Percentiles rank a stretch among this genome's conserved stretches.
Conservation (phyloP, 2,888 invertebrate genomes). For the Parnassius glacialis region DNA sequence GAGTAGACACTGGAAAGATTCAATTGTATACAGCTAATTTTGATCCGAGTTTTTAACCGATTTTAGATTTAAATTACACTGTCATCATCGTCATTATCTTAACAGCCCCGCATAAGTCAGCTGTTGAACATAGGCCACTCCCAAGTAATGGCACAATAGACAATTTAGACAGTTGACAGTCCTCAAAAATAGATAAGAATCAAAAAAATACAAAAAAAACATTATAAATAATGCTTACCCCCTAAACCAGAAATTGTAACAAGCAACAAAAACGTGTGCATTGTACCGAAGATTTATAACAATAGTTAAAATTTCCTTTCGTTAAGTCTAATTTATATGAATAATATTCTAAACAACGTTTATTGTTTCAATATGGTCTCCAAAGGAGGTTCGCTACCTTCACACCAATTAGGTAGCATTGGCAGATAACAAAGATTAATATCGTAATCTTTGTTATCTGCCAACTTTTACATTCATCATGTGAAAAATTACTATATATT, state of each 20-base stretch:
- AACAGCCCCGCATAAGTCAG: too few relatives aligned
- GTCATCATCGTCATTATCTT: too few relatives aligned
- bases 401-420: conserved; percentile 16
- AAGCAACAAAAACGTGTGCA: conserved; percentile 7
- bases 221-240: conserved; percentile 10
- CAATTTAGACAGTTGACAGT: too few relatives aligned
- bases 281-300: background rate
- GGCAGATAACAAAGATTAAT: conserved; percentile 8
- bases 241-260: conserved; percentile 2
- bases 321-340: conserved; percentile 13
- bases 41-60: too few relatives aligned
- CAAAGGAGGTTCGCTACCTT: conserved; percentile 7
- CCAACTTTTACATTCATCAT: too few relatives aligned
- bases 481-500: too few relatives aligned
- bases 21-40: too few relatives aligned
- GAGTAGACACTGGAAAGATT: conserved; percentile 47
- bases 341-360: conserved; percentile 2
- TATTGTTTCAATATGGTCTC: background rate
- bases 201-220: background rate
- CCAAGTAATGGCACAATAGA: too few relatives aligned
- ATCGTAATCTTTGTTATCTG: too few relatives aligned
- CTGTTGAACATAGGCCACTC: too few relatives aligned
- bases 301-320: too few relatives aligned
- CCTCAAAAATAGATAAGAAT: background rate
- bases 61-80: too few relatives aligned